phyloP scores from a whole-genome alignment of 2,797 vertebrate species.

The Scolopax bukidnonensis region DNA sequence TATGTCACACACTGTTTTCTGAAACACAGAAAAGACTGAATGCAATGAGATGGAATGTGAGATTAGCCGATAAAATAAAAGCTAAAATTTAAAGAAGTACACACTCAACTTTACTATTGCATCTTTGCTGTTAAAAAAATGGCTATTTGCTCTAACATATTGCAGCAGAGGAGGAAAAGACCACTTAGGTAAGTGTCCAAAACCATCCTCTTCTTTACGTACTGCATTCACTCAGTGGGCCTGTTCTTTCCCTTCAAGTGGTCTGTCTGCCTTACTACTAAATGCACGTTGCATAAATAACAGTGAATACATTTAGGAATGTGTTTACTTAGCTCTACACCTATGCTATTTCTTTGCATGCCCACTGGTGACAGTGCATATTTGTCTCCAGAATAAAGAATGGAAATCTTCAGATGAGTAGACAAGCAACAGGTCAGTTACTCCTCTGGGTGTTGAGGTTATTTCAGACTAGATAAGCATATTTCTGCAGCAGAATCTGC shows the following conservation, averaged over 20 bases:
- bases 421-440: neutral
- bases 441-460: neutral
- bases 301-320: fast-evolving
- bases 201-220: neutral
- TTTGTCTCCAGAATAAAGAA: neutral
- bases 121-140: neutral
- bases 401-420: neutral
- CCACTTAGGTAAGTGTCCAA: neutral
- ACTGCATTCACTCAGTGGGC: neutral
- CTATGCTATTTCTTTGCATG: neutral
- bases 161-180: neutral
- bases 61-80: slow-evolving; percentile 28
- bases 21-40: neutral
- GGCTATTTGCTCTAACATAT: neutral
- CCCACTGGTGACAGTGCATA: neutral
- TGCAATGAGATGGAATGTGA: slow-evolving; percentile 5
- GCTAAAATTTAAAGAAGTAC: slow-evolving; percentile 26
- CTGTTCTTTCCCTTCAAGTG: neutral
- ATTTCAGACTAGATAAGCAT: neutral
- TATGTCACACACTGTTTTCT: neutral
- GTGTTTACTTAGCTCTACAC: neutral
- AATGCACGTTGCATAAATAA: neutral
- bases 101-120: neutral
- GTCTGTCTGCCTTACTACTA: neutral
- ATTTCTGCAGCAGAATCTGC: neutral